A percentile compares a stretch with the other conserved stretches of the same genome.
These are phyloP conservation scores for Anguilla rostrata DNA, from an alignment of 2,113 vertebrate species.

Conservation along the genomic window DNA sequence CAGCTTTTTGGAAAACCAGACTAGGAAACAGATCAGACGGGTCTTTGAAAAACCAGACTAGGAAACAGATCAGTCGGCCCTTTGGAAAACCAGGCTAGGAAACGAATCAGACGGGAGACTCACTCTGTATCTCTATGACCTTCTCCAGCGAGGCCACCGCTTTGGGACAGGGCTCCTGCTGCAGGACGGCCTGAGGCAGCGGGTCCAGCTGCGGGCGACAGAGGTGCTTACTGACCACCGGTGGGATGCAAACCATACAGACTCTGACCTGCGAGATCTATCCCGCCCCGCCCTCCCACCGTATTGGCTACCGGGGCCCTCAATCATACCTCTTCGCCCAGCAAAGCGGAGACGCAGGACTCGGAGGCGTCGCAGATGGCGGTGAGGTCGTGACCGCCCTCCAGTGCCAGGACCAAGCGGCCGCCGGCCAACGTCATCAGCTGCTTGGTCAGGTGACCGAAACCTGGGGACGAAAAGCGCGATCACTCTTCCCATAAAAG, in stretches of 20 bases:
- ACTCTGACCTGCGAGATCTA: too few relatives aligned
- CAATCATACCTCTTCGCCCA: conserved; percentile 76
- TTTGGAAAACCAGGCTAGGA: too few relatives aligned
- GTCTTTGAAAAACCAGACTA: too few relatives aligned
- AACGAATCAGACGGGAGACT: conserved; percentile 37
- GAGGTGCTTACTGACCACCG: not conserved
- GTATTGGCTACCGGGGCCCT: not conserved
- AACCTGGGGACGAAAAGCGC: conserved; percentile 63
- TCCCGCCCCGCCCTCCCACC: not conserved
- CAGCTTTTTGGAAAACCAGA: too few relatives aligned
- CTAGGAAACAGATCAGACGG: too few relatives aligned
- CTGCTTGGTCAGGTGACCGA: conserved; percentile 83
- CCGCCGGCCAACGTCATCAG: conserved; percentile 82
- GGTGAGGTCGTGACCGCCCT: conserved; percentile 85
- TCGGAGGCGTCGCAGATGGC: conserved; percentile 87
- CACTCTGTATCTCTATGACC: conserved; percentile 85
- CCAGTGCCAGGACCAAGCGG: conserved; percentile 80
- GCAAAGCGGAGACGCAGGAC: conserved; percentile 78
- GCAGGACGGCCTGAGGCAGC: conserved; percentile 73
- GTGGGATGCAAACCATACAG: too few relatives aligned
- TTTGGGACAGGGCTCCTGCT: conserved; percentile 78
- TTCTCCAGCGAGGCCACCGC: conserved; percentile 80
- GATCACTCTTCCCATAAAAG: not conserved
- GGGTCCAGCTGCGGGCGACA: conserved; percentile 67
- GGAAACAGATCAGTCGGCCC: too few relatives aligned